These are phyloP conservation scores for Astropecten irregularis DNA, from an alignment of 53 echinoderm and acorn worm species.

Conservation along the genomic window DNA sequence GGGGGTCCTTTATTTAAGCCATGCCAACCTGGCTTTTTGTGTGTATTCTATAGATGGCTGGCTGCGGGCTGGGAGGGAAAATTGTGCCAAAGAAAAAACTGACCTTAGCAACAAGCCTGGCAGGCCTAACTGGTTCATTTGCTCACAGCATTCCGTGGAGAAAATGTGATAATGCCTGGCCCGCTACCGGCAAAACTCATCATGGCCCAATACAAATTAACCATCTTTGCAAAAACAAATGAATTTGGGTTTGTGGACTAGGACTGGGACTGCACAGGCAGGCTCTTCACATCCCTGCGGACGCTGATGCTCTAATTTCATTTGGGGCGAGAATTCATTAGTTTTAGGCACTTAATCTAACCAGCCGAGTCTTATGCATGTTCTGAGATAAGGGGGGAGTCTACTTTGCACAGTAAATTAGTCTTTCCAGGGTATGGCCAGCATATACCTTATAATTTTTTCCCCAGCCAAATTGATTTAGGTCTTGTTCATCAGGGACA, in stretches of 20 bases:
- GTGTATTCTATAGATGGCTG: constrained; percentile 3
- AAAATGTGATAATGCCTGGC: constrained; percentile 48
- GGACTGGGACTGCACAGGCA: constrained; percentile 9
- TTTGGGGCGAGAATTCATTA: constrained; percentile 55
- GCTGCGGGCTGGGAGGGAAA: constrained; percentile 18
- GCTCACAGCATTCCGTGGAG: constrained; percentile 25
- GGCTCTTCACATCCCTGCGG: constrained; percentile 18
- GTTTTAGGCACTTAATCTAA: constrained; percentile 55
- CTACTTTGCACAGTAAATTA: constrained; percentile 47
- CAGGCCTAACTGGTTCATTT: constrained; percentile 46
- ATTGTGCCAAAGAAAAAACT: constrained; percentile 35
- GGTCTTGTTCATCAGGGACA: constrained; percentile 39
- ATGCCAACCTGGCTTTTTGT: not conserved
- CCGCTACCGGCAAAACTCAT: constrained; percentile 50
- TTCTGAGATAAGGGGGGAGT: constrained; percentile 36
- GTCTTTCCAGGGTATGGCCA: constrained; percentile 46
- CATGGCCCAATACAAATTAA: constrained; percentile 45
- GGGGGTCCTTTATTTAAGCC: not conserved
- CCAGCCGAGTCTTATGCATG: constrained; percentile 51
- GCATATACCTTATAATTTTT: constrained; percentile 45
- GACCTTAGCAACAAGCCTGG: constrained; percentile 47
- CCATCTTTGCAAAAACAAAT: constrained; percentile 55
- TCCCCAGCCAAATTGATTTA: constrained; percentile 46
- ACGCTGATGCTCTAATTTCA: constrained; percentile 53
- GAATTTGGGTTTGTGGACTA: constrained; percentile 55